Evolutionary conservation across 2,797 vertebrate species (phyloP), one percentile per base, ranked within the genome.

Genomic region (Chromis chromis): DNA sequence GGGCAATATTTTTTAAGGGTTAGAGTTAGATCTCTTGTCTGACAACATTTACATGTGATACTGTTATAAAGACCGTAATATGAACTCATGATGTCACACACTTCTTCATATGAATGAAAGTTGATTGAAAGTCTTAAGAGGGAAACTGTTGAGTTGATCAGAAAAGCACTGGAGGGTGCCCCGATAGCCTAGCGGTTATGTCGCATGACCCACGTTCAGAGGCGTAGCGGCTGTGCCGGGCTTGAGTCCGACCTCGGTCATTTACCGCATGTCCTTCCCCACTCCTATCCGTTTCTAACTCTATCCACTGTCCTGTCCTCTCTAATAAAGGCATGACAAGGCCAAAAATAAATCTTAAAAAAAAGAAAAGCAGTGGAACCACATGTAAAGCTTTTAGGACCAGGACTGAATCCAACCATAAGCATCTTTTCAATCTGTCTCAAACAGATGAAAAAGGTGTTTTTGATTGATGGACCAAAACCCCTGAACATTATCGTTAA

Each of bases 91-190:
- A 53, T 22, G 33, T 25, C 57, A 9, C 7, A 42, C 2, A 10
- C 14, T n/a, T 56, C 1, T 56, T 6, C 11, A n/a, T 5, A n/a
- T 6, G 31, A 11, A 33, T 33, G 33, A 39, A 39, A 36, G 4
- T 5, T 36, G 39, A 33, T 9, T 33, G 4, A 70, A 56, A 33
- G 67, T 70, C 33, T 70, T 28, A 28, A 42, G 9, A 44, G 14
- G 10, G 10, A 62, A 62, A 36, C 25, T 36, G 21, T 17, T 36
- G 28, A 55, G 12, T 21, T 27, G 40, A 40, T 27, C 50, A 55
- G 19, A 64, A 48, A 64, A 36, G 42, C 25, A 13, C 6, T 13
- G 9, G 33, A 22, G n/a, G n/a, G n/a, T n/a, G n/a, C n/a, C n/a
- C n/a, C n/a, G n/a, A n/a, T n/a, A n/a, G n/a, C n/a, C n/a, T n/a